Evolutionary conservation across 2,888 invertebrate genomes (phyloP), one percentile per base, ranked within the genome.

Genomic region (Papilio protenor): DNA sequence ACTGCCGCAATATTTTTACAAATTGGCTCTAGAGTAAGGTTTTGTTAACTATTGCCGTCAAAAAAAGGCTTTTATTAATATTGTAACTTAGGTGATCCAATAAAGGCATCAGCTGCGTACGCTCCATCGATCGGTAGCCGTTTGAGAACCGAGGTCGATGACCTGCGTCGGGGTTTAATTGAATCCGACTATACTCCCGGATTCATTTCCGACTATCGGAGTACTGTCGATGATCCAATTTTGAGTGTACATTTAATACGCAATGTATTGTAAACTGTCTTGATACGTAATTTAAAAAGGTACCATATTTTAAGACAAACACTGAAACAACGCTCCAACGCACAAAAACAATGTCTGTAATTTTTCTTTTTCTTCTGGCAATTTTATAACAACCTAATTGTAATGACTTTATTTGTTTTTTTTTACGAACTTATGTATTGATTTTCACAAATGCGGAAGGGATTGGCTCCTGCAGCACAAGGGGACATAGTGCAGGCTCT

Each of bases 141-240:
- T 77, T 77, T 74, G 69, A 59, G 45, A 18, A 40, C 12, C 55
- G 66, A 59, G 77, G 55, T 77, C 77, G 33, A 21, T 59, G 77
- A 59, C 69, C 21, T 33, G 18, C 77, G 69, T 12, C 52, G 59
- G 21, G 74, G 1, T 69, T 57, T 74, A 74, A 74, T 77, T 73
- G 74, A 69, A 74, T 33, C 40, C 55, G 27, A 49, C n/a, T 40
- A n/a, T 40, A 61, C 72, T n/a, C 59, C 59, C 11, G 76, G 64
- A 77, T 49, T 76, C 70, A 73, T 77, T 72, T 77, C 77, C 77
- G 77, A 61, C 27, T 61, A 33, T 61, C 61, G 21, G 21, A 69
- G 40, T 40, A 40, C n/a, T 47, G 1, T 69, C 21, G 16, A n/a
- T 21, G 49, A 16, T 71, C 10, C 27, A 27, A 16, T 11, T 52